A percentile compares a stretch with the other conserved stretches of the same genome.
phyloP scores from a whole-genome alignment of 2,888 invertebrate genomes.

The Rhodophaea formosa region DNA sequence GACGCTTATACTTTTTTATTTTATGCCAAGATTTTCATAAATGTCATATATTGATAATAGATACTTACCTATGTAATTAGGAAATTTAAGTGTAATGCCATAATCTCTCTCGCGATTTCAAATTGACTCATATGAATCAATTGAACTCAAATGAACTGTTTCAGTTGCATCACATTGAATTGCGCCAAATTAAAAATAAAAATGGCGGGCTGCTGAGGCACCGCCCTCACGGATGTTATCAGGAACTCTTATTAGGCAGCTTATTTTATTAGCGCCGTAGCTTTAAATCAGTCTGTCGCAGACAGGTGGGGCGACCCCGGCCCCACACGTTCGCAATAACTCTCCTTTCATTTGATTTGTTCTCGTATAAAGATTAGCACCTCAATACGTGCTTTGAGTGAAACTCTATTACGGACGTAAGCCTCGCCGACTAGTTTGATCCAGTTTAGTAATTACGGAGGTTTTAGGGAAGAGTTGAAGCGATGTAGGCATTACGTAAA shows the following conservation, averaged over 20 bases:
- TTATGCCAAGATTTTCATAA: no score
- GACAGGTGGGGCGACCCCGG: slow-evolving; percentile 52
- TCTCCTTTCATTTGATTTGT: slow-evolving; percentile 50
- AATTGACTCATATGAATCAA: no score
- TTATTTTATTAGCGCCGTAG: slow-evolving; percentile 54
- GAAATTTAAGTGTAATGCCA: no score
- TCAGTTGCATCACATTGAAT: neutral
- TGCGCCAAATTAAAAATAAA: slow-evolving; percentile 8
- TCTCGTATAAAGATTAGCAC: slow-evolving; percentile 43
- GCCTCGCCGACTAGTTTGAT: slow-evolving; percentile 34
- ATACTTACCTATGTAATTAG: no score
- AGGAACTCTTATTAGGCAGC: slow-evolving; percentile 46
- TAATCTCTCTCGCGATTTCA: no score
- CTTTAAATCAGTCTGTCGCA: slow-evolving; percentile 50
- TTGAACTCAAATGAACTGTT: neutral
- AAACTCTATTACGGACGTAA: slow-evolving; percentile 29
- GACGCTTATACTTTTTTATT: no score
- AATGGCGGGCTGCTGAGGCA: neutral
- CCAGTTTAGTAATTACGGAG: slow-evolving; percentile 36
- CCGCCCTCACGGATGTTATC: slow-evolving; percentile 28
- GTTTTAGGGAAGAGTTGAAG: slow-evolving; percentile 28
- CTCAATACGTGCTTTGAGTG: slow-evolving; percentile 37
- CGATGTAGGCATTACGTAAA: slow-evolving; percentile 48
- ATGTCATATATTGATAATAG: no score
- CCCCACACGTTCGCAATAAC: slow-evolving; percentile 52